Conservation (phyloP, 2,113 vertebrate species). For the Gymnogyps californianus region DNA sequence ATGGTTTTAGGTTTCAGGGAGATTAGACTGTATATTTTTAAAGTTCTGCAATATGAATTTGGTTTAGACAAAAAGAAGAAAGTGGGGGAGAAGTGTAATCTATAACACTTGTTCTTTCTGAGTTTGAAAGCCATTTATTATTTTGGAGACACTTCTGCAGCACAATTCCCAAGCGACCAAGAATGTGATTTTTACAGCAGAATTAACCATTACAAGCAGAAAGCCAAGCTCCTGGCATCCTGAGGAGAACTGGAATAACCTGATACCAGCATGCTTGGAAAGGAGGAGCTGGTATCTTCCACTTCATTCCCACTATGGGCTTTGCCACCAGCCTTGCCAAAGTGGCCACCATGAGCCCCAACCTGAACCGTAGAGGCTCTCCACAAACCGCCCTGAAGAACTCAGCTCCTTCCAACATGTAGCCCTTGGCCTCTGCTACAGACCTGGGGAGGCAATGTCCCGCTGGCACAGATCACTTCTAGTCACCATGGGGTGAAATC, state of each 20-base stretch:
- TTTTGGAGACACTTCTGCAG: slow-evolving; percentile 40
- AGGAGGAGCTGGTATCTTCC: background rate
- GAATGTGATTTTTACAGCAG: slow-evolving; percentile 2
- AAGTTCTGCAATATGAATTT: slow-evolving; percentile 46
- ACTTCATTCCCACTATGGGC: background rate
- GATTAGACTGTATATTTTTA: slow-evolving; percentile 43
- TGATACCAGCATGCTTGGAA: background rate
- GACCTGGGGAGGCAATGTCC: background rate
- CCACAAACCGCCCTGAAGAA: background rate
- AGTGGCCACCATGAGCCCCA: background rate
- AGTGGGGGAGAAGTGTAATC: slow-evolving; percentile 30
- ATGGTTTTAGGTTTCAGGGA: slow-evolving; percentile 53
- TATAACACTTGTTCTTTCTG: slow-evolving; percentile 3
- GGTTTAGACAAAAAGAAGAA: slow-evolving; percentile 48
- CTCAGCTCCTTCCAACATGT: background rate
- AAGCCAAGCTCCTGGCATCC: background rate
- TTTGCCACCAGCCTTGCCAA: background rate
- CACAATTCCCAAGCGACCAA: background rate
- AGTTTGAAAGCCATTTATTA: slow-evolving; percentile 44
- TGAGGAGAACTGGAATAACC: background rate
- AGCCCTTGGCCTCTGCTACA: background rate
- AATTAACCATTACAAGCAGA: slow-evolving; percentile 14
- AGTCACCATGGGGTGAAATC: background rate
- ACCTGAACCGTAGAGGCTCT: background rate
- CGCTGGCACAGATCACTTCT: background rate